phyloP scores from a whole-genome alignment of 2,888 invertebrate species.

The Diarsia brunnea region DNA sequence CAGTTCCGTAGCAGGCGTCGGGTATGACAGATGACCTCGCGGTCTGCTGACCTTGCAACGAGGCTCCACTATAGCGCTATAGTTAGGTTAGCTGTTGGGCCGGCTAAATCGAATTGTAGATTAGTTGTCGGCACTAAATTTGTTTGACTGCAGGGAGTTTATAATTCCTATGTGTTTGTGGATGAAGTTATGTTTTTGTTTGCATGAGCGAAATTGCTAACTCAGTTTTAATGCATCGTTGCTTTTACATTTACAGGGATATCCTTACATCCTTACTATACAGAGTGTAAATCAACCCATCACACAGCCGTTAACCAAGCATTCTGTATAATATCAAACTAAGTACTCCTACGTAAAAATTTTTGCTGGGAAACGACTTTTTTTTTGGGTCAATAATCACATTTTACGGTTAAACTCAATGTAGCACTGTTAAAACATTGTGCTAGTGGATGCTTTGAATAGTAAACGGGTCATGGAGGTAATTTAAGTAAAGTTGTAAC shows the following conservation, averaged over 20 bases:
- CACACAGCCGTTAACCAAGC: no score
- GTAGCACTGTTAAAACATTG: no score
- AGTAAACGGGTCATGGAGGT: no score
- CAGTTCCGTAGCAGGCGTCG: constrained; percentile 47
- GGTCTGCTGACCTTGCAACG: constrained; percentile 52
- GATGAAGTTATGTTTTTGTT: background rate
- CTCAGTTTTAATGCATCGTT: background rate
- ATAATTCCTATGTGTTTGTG: constrained; percentile 23
- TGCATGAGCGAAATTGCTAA: background rate
- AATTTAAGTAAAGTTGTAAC: no score
- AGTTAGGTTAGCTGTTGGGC: constrained; percentile 32
- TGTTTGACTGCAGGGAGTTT: constrained; percentile 28
- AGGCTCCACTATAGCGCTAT: constrained; percentile 27
- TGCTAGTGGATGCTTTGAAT: no score
- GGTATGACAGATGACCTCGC: constrained; percentile 59
- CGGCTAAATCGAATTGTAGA: constrained; percentile 56
- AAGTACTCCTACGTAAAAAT: no score
- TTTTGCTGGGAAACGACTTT: no score
- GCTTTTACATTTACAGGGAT: background rate
- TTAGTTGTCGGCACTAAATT: constrained; percentile 49
- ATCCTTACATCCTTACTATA: no score
- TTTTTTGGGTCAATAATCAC: no score
- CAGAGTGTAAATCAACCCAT: no score
- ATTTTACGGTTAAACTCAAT: no score
- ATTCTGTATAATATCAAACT: no score